phyloP scores from a whole-genome alignment of 1,140 invertebrate species.

The Trichomalopsis sarcophagae region DNA sequence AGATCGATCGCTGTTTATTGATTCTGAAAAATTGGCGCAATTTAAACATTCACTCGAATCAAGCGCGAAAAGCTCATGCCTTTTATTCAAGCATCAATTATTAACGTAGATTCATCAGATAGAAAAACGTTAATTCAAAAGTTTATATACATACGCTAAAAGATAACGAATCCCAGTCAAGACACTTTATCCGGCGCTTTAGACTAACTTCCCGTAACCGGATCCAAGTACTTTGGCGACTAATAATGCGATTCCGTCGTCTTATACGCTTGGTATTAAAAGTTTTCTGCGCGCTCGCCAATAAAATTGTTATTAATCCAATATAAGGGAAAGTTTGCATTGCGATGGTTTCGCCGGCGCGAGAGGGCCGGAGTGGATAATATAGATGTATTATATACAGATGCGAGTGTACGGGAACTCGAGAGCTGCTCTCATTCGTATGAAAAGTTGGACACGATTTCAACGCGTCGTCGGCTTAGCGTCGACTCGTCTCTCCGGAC shows the following conservation, averaged over 20 bases:
- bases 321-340: slow-evolving; percentile 23
- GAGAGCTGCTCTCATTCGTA: background rate
- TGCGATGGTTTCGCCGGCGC: background rate
- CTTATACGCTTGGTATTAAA: slow-evolving; percentile 11
- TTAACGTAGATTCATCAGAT: no score
- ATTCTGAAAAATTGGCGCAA: background rate
- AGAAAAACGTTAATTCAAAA: no score
- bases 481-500: no score
- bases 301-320: slow-evolving; percentile 36
- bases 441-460: background rate
- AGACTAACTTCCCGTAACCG: slow-evolving; percentile 10
- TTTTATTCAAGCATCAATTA: no score
- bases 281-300: background rate
- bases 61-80: background rate
- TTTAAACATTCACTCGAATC: background rate
- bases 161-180: background rate
- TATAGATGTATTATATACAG: background rate
- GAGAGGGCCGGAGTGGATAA: background rate
- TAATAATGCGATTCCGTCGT: slow-evolving; percentile 30
- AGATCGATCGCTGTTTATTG: slow-evolving; percentile 6
- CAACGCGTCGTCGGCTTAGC: background rate
- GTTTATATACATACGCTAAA: background rate
- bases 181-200: background rate
- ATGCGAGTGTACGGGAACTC: background rate
- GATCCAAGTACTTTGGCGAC: slow-evolving; percentile 27